These are phyloP conservation scores for Capromys pilorides DNA, from an alignment of 2,797 vertebrate genomes.

Conservation along the genomic window DNA sequence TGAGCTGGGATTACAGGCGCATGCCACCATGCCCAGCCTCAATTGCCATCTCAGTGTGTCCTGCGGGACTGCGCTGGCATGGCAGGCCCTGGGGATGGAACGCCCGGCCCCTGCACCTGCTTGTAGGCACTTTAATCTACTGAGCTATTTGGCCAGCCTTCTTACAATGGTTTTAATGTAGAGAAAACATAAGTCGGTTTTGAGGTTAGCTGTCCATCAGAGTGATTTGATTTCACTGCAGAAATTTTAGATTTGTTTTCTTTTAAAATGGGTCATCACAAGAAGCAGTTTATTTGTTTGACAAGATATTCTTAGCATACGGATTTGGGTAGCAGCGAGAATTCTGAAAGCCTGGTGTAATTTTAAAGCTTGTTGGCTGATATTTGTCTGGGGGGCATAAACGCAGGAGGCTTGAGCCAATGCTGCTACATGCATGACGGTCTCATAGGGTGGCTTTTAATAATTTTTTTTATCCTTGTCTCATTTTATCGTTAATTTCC, in stretches of 20 bases:
- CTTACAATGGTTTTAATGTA: conserved; percentile 61
- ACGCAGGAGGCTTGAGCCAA: background rate
- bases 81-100: no score
- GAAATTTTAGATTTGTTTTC: conserved; percentile 72
- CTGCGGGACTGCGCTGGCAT: no score
- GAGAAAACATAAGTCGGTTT: conserved; percentile 66
- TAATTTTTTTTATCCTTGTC: no score
- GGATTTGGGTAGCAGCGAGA: conserved; percentile 63
- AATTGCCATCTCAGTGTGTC: no score
- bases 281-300: conserved; percentile 74
- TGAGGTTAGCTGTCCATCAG: conserved; percentile 71
- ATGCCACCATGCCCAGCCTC: no score
- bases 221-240: conserved; percentile 78
- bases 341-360: conserved; percentile 51
- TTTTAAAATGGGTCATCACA: conserved; percentile 71
- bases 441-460: background rate
- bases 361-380: conserved; percentile 55
- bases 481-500: no score
- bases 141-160: background rate
- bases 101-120: no score
- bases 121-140: no score
- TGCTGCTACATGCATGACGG: background rate
- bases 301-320: conserved; percentile 65
- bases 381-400: background rate
- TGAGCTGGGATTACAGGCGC: no score